These are phyloP conservation scores for Chaetodon auriga DNA, from an alignment of 2,113 vertebrate genomes.

Conservation along the genomic window DNA sequence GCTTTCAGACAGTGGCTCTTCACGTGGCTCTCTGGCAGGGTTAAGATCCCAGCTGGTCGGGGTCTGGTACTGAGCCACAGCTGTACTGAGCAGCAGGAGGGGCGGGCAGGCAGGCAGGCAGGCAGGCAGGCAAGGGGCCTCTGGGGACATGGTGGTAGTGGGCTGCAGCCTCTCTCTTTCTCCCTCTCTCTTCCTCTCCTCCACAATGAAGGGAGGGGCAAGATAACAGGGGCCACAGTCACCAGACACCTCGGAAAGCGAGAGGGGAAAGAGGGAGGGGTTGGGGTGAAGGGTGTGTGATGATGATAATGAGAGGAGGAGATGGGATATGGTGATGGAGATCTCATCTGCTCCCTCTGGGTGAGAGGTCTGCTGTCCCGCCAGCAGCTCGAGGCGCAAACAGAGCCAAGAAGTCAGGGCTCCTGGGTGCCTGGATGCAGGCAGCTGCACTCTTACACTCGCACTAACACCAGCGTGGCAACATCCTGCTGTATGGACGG, in stretches of 20 bases:
- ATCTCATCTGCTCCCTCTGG: conserved; percentile 36
- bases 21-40: conserved; percentile 56
- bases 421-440: conserved; percentile 10
- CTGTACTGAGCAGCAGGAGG: conserved; percentile 81
- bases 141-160: conserved; percentile 81
- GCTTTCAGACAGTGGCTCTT: conserved; percentile 54
- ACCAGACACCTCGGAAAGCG: conserved; percentile 81
- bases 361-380: conserved; percentile 43
- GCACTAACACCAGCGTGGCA: conserved; percentile 7
- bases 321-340: conserved; percentile 53
- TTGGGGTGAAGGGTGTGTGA: conserved; percentile 42
- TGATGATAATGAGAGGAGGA: conserved; percentile 58
- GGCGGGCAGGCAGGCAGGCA: conserved; percentile 64
- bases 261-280: conserved; percentile 31
- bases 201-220: conserved; percentile 80
- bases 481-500: conserved; percentile 20
- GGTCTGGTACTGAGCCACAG: conserved; percentile 79
- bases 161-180: conserved; percentile 80
- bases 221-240: conserved; percentile 79
- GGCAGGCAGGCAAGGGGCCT: conserved; percentile 75
- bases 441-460: neutral
- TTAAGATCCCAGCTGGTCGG: conserved; percentile 75
- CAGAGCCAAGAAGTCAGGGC: conserved; percentile 50
- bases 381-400: conserved; percentile 30
- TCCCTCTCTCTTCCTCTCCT: conserved; percentile 73